A percentile compares a stretch with the other conserved stretches of the same genome.
phyloP scores from a whole-genome alignment of 2,113 vertebrate species.

The Bubo blakistoni region DNA sequence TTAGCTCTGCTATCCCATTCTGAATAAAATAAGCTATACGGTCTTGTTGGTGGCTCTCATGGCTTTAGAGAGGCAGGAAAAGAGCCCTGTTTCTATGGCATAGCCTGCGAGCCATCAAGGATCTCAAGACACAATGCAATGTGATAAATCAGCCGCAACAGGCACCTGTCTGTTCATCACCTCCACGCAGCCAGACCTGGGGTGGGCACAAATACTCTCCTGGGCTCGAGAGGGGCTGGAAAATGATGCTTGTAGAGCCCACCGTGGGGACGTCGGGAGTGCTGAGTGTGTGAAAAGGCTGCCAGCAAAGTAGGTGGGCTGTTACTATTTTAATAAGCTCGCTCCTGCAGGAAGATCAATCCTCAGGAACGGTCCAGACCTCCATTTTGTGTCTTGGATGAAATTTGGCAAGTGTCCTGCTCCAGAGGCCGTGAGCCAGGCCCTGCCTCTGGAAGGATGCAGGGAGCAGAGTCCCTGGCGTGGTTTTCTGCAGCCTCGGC shows the following conservation, averaged over 20 bases:
- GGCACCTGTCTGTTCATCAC: not conserved
- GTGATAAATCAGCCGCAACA: not conserved
- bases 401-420: not conserved
- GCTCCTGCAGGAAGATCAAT: not conserved
- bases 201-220: not conserved
- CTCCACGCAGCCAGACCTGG: not conserved
- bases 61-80: not conserved
- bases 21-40: not conserved
- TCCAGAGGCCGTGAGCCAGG: not conserved
- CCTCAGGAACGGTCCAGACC: not conserved
- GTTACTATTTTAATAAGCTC: not conserved
- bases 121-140: not conserved
- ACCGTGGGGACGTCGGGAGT: fast-evolving
- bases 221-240: not conserved
- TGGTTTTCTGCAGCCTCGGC: not conserved
- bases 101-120: fast-evolving
- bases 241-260: not conserved
- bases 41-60: not conserved
- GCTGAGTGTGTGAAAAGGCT: fast-evolving
- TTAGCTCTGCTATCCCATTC: not conserved
- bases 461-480: not conserved
- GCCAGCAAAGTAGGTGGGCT: not conserved
- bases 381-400: not conserved
- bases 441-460: not conserved
- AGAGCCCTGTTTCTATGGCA: not conserved